A percentile compares a stretch with the other conserved stretches of the same genome.
phyloP scores from a whole-genome alignment of 2,113 vertebrate species.

The Sardina pilchardus region DNA sequence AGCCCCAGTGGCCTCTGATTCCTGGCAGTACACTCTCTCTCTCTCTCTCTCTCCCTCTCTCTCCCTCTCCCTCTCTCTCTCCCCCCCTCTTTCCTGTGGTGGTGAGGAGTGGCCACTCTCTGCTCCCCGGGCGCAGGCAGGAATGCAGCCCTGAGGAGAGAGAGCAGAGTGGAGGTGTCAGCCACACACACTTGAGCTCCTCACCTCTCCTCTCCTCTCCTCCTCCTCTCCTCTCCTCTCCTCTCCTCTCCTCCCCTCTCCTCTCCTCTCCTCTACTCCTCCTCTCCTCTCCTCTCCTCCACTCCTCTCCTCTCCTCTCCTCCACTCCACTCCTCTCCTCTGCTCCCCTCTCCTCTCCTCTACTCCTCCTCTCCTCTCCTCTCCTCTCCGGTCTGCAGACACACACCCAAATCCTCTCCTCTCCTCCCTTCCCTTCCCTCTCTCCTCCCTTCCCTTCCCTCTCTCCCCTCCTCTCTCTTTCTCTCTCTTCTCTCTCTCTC shows the following conservation, averaged over 20 bases:
- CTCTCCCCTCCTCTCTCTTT: conserved; percentile 22
- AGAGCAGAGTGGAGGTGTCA: conserved; percentile 30
- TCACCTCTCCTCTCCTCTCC: conserved; percentile 20
- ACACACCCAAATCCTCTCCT: no score
- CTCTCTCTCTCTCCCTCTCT: conserved; percentile 22
- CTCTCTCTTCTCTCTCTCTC: conserved; percentile 13
- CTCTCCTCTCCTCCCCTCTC: conserved; percentile 19
- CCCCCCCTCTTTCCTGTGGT: conserved; percentile 6
- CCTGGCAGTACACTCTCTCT: conserved; percentile 42
- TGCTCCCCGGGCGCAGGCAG: conserved; percentile 30
- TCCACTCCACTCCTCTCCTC: conserved; percentile 18
- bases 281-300: not conserved
- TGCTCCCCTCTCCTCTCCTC: conserved; percentile 9
- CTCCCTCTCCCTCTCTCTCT: not conserved
- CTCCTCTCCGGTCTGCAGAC: not conserved
- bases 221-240: conserved; percentile 1
- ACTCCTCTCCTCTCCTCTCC: conserved; percentile 11
- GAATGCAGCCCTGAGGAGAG: conserved; percentile 25
- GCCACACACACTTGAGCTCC: conserved; percentile 27
- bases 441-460: not conserved
- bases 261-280: not conserved
- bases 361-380: conserved; percentile 4
- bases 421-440: not conserved
- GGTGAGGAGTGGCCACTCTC: not conserved
- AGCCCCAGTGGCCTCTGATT: not conserved